Conservation (phyloP, 2,113 vertebrate genomes). For the Diadophis punctatus region DNA sequence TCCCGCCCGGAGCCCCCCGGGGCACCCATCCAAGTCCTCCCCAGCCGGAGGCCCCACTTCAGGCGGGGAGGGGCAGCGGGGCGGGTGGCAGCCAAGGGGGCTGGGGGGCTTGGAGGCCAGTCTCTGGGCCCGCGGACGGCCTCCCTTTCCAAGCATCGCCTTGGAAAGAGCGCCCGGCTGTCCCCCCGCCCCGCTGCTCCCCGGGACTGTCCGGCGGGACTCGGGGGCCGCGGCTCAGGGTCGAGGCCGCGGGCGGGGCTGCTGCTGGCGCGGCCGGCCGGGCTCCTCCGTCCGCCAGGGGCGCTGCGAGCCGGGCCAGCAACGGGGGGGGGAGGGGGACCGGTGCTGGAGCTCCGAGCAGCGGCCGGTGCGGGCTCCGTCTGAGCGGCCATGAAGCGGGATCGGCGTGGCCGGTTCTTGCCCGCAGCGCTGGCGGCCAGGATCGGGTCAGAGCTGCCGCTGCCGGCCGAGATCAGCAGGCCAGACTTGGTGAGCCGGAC, state of each 20-base stretch:
- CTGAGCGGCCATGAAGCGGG: slow-evolving; percentile 70
- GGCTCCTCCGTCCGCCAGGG: slow-evolving; percentile 11
- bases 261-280: neutral
- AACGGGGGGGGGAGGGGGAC: neutral
- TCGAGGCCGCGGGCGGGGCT: neutral
- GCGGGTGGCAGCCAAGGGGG: neutral
- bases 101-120: neutral
- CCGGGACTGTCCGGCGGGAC: neutral
- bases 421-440: slow-evolving; percentile 6
- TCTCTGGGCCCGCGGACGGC: neutral
- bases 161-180: no score
- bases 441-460: slow-evolving; percentile 20
- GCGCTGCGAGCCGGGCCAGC: neutral
- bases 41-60: neutral
- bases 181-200: neutral
- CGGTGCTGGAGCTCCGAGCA: neutral
- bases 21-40: neutral
- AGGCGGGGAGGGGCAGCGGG: no score
- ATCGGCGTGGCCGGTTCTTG: slow-evolving; percentile 64
- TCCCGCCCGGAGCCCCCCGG: neutral
- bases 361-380: neutral
- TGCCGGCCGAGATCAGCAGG: slow-evolving; percentile 17
- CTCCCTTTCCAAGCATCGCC: neutral
- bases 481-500: neutral
- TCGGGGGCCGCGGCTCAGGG: neutral